Evolutionary conservation across 2,113 vertebrate species (phyloP).

Genomic region (Dascyllus trimaculatus): DNA sequence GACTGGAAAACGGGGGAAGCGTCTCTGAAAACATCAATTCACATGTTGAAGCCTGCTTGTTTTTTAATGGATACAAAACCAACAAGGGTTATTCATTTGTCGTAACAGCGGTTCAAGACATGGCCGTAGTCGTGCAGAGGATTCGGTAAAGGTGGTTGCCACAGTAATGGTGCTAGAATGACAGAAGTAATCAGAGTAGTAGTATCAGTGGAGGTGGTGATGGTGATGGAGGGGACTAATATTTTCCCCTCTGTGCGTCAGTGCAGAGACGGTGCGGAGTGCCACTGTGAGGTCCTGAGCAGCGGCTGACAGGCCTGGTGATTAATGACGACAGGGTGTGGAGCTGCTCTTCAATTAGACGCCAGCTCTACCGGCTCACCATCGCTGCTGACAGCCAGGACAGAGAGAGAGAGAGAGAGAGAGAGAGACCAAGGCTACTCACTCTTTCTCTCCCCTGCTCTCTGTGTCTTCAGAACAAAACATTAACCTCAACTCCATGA

Average conservation of each 20-base stretch:
- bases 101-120: background rate
- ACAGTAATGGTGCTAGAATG: slow-evolving; percentile 13
- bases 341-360: slow-evolving; percentile 87
- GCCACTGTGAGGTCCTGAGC: slow-evolving; percentile 83
- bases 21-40: too few relatives aligned
- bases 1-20: too few relatives aligned
- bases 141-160: background rate
- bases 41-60: background rate
- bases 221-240: slow-evolving; percentile 71
- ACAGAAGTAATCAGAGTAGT: slow-evolving; percentile 42
- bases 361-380: slow-evolving; percentile 78
- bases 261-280: slow-evolving; percentile 59
- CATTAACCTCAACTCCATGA: slow-evolving; percentile 82
- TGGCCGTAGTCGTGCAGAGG: background rate
- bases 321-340: slow-evolving; percentile 88
- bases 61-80: background rate
- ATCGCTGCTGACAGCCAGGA: slow-evolving; percentile 75
- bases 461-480: slow-evolving; percentile 78
- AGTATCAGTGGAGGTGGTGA: slow-evolving; percentile 46
- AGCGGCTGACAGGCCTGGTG: slow-evolving; percentile 83
- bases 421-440: slow-evolving; percentile 50
- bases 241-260: slow-evolving; percentile 67
- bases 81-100: background rate
- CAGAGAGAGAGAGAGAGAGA: slow-evolving; percentile 58
- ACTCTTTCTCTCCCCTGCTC: slow-evolving; percentile 38